Evolutionary conservation across 2,797 vertebrate genomes (phyloP), one percentile per base, ranked within the genome.

Genomic region (Lindbergichthys nudifrons): DNA sequence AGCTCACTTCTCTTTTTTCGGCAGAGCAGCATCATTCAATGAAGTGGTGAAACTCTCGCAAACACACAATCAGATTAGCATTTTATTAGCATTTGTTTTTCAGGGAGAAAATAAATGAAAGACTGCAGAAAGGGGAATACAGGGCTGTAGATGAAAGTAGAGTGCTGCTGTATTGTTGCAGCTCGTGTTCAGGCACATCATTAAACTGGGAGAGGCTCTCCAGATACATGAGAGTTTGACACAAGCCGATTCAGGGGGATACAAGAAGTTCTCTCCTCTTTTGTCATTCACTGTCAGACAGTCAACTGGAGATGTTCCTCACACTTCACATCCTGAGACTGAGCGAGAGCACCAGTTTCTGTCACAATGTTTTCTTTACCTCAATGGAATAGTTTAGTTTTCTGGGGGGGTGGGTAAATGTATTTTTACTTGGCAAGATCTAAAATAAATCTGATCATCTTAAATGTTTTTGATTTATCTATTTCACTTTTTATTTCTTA

Each of bases 81-180:
- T 92, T 15, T 68, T 19, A 83, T 90, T 90, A 86, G 82, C 84
- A 84, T 91, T 79, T 81, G 80, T 74, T 52, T 69, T 68, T 41
- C 26, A 57, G 13, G 32, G 46, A 26, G 13, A 11, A 18, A 15
- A 52, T 12, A 41, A 66, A 71, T 63, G 51, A 76, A 77, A 70
- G 70, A 13, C 47, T n/a, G 65, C 60, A 76, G 71, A 45, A 76
- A 50, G 42, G 39, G 41, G 64, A 52, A 48, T 23, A 42, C 54
- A 16, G 67, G 62, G 43, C 47, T 16, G 76, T 15, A 70, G 50
- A 82, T 77, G 71, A 79, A 80, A 71, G 75, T 1, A 23, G 26
- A 68, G 57, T 11, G 51, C 59, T 54, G 63, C 51, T 53, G 53
- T 61, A 41, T 59, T 77, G 65, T 46, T 70, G 54, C 26, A 16